Conservation (phyloP, 2,888 invertebrate species). For the Eucera pruinosa region DNA sequence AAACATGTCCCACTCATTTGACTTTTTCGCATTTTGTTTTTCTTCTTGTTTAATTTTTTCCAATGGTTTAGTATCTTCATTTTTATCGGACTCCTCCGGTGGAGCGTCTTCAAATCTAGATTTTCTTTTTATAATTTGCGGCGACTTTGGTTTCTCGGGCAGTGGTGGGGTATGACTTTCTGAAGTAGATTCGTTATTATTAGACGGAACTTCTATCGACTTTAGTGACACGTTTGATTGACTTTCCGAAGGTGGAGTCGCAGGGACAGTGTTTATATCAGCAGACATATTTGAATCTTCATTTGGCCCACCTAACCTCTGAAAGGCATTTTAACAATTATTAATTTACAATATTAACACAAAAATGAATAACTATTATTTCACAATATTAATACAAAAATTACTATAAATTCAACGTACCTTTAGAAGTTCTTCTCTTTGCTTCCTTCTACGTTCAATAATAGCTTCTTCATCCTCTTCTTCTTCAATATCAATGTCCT, state of each 20-base stretch:
- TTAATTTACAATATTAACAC: not conserved
- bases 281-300: conserved; percentile 86
- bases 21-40: conserved; percentile 84
- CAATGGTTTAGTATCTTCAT: conserved; percentile 71
- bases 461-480: conserved; percentile 97
- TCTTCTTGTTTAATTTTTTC: conserved; percentile 79
- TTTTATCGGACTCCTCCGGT: conserved; percentile 65
- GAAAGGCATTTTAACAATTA: conserved; percentile 41
- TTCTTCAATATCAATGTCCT: conserved; percentile 91
- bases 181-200: conserved; percentile 80
- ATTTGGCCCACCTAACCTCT: conserved; percentile 86
- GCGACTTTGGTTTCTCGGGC: conserved; percentile 78
- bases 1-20: conserved; percentile 95
- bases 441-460: conserved; percentile 94
- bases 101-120: conserved; percentile 78
- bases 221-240: conserved; percentile 75
- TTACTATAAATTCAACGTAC: conserved; percentile 84
- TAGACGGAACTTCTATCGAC: conserved; percentile 75
- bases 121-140: conserved; percentile 75
- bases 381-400: not conserved
- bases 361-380: not conserved
- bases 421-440: conserved; percentile 94
- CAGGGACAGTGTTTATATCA: conserved; percentile 74
- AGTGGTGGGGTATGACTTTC: conserved; percentile 82
- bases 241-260: conserved; percentile 72